Evolutionary conservation across 2,888 invertebrate species (phyloP), one percentile per base, ranked within the genome.

Genomic region (Oligia strigilis): DNA sequence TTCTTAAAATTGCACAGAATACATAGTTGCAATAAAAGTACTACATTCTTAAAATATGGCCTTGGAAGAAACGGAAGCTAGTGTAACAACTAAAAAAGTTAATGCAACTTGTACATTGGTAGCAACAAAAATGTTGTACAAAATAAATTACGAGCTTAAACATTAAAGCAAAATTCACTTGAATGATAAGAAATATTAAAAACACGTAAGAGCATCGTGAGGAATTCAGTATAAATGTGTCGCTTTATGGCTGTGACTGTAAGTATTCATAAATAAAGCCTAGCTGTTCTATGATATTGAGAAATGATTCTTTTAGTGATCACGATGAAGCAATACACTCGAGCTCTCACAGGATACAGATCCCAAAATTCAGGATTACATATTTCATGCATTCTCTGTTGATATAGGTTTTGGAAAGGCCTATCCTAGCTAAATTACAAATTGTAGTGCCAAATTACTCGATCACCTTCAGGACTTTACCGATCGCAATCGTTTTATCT

Each of bases 401-500:
- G 95, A 96, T 96, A 96, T 95, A 95, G 93, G 95, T 95, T 95
- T 94, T 95, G 94, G 94, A 95, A 96, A 97, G 94, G 95, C 95
- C 96, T 97, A 97, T 94, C 96, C 97, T 97, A 97, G 93, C 95
- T 97, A 96, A 95, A 95, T 96, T 97, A 96, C 95, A 95, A 95
- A 92, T 94, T 90, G 92, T 95, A 95, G 95, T 95, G 96, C 95
- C 95, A 95, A 96, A 97, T 98, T 98, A 99, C 97, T 99, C 99
- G 94, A 99, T 97, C 95, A 99, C 98, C 97, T 99, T 99, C 96
- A 99, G 98, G 97, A 99, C 99, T 98, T 99, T 99, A 93, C 99
- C 99, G 95, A 99, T 99, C 92, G 99, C 99, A 97, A 99, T 99
- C 80, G 96, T 97, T 95, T 97, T 96, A 95, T 97, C 97, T 96